phyloP scores from a whole-genome alignment of 1,140 invertebrate genomes.

The Drosophila nikananu region DNA sequence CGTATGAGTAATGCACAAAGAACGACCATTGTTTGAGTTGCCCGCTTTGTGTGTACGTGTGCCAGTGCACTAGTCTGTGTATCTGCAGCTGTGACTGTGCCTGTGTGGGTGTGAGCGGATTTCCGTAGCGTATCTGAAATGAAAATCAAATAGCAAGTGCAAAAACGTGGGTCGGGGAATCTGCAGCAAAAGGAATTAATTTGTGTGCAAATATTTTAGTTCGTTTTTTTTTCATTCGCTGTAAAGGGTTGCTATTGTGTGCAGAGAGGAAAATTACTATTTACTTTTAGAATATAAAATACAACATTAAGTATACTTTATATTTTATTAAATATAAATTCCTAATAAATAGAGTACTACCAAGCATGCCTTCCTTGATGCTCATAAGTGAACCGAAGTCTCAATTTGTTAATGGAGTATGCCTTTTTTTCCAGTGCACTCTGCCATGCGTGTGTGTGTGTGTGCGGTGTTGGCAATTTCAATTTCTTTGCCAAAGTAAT shows the following conservation, averaged over 20 bases:
- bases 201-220: slow-evolving; percentile 60
- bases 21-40: slow-evolving; percentile 50
- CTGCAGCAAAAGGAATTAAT: slow-evolving; percentile 49
- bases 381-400: background rate
- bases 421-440: background rate
- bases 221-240: slow-evolving; percentile 9
- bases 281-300: no score
- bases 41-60: slow-evolving; percentile 14
- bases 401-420: background rate
- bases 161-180: slow-evolving; percentile 7
- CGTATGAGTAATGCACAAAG: slow-evolving; percentile 54
- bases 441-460: background rate
- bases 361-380: background rate
- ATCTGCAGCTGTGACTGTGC: slow-evolving; percentile 13
- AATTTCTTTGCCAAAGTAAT: slow-evolving; percentile 59
- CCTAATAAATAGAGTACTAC: background rate
- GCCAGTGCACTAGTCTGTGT: background rate
- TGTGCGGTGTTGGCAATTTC: slow-evolving; percentile 40
- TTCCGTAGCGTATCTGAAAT: slow-evolving; percentile 53
- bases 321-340: no score
- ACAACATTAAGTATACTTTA: no score
- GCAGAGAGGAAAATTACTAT: background rate
- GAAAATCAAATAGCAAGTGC: slow-evolving; percentile 55
- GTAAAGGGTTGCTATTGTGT: background rate
- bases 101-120: slow-evolving; percentile 30